Base-by-base conservation (phyloP, 2,888 invertebrate genomes). In the Phortica okadai region DNA sequence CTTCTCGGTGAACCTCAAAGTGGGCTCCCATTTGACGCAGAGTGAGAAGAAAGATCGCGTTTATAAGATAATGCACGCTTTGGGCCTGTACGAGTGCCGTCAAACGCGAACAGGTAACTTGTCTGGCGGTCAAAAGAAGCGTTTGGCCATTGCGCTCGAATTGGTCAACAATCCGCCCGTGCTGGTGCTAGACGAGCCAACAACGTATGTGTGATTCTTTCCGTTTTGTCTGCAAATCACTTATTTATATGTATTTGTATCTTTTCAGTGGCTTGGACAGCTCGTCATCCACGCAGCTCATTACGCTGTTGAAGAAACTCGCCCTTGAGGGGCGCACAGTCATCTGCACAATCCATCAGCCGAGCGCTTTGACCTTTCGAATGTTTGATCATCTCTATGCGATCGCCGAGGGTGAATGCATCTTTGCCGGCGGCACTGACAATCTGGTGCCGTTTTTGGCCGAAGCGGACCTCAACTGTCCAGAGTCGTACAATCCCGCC, bases 101-200 rank as follows among this genome's bases (percentile, higher is more conserved):
- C 92, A 94, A 84, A 96, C 96, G 0, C 92, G 94, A 81, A 95
- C 96, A 0, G 93, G 93, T 2, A 92, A 93, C 67, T 92, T 98
- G 66, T 98, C 97, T 14, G 98, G 98, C 8, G 98, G 98, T 0
- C 97, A 98, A 92, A 94, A 94, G 86, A 98, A 98, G 91, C 93
- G 98, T 85, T 93, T 98, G 73, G 95, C 97, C 1, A 97, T 98
- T 81, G 98, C 97, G 8, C 92, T 97, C 80, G 98, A 98, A 92
- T 93, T 98, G 84, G 94, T 98, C 82, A 97, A 95, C 90, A 97
- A 98, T 91, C 98, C 98, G 1, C 96, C 97, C 0, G 94, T 98
- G 72, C 95, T 98, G 94, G 97, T 98, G 90, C 94, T 98, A 82
- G 98, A 98, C 90, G 98, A 98, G 92, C 98, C 98, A 41, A 98